phyloP scores from a whole-genome alignment of 2,113 vertebrate species.

The Erythrocebus patas region DNA sequence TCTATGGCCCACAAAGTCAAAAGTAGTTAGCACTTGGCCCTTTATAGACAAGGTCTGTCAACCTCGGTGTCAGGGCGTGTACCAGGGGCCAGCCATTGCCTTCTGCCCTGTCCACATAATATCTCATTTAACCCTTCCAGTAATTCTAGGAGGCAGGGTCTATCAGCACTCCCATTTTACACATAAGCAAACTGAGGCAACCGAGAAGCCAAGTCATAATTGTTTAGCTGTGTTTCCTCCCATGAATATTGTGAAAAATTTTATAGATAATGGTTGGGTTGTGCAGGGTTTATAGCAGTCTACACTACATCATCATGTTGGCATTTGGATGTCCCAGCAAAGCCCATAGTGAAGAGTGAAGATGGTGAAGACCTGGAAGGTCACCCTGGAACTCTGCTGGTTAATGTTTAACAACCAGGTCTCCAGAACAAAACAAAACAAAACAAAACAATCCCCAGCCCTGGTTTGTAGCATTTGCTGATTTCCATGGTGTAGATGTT shows the following conservation, averaged over 20 bases:
- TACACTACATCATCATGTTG: accelerated
- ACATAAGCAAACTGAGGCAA: not conserved
- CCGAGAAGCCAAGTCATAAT: not conserved
- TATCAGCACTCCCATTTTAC: not conserved
- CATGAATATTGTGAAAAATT: not conserved
- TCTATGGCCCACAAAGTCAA: accelerated
- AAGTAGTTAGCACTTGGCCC: not conserved
- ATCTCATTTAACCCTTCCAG: not conserved
- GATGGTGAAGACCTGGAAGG: not conserved
- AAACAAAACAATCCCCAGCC: not conserved
- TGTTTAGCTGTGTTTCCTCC: not conserved
- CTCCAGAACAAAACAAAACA: not conserved
- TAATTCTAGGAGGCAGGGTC: not conserved
- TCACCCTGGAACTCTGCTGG: not conserved
- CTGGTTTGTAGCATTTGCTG: not conserved
- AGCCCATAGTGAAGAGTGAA: not conserved
- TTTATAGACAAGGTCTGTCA: not conserved
- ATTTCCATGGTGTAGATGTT: not conserved
- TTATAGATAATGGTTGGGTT: accelerated
- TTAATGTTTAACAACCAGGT: not conserved
- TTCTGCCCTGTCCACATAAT: not conserved
- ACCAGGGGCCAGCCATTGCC: not conserved
- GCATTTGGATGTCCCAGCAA: not conserved
- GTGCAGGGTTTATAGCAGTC: accelerated
- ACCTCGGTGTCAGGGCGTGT: not conserved